phyloP scores from a whole-genome alignment of 2,113 vertebrate species.

The Perca fluviatilis region DNA sequence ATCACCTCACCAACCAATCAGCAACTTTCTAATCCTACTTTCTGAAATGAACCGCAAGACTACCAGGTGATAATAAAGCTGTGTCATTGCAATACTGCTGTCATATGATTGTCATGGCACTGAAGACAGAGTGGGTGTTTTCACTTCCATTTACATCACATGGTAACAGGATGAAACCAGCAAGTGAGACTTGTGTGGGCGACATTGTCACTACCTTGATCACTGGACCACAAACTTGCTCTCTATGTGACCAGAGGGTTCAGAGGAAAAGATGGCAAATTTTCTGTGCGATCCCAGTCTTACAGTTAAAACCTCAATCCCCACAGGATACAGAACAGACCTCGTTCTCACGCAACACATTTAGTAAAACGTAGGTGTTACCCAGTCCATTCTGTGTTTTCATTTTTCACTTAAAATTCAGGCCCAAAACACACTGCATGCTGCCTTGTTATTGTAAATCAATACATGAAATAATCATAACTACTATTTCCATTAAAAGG shows the following conservation, averaged over 20 bases:
- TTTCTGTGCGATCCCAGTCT: not conserved
- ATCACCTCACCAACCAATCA: slow-evolving; percentile 8
- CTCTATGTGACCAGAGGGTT: slow-evolving; percentile 10
- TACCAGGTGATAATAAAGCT: slow-evolving; percentile 61
- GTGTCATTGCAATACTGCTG: slow-evolving; percentile 74
- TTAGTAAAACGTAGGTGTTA: too few species aligned
- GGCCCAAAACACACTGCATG: not conserved
- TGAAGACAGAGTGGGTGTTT: slow-evolving; percentile 65
- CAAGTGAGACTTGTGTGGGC: slow-evolving; percentile 71
- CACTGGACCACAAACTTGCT: slow-evolving; percentile 50
- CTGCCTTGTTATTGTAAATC: not conserved
- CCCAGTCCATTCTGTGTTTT: too few species aligned
- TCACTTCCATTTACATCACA: slow-evolving; percentile 82
- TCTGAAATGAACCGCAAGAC: slow-evolving; percentile 19
- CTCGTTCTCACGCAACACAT: too few species aligned
- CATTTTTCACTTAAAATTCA: too few species aligned
- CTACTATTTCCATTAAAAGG: not conserved
- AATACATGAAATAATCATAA: not conserved
- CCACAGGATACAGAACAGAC: not conserved
- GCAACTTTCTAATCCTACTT: not conserved
- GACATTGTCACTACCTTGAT: slow-evolving; percentile 54
- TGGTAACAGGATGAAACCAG: slow-evolving; percentile 66
- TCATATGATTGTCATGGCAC: slow-evolving; percentile 73
- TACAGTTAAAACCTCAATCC: slow-evolving; percentile 6
- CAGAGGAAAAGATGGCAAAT: not conserved